Evolutionary conservation across 2,888 invertebrate genomes (phyloP), one percentile per base, ranked within the genome.

Genomic region (Oxytorus armatus): DNA sequence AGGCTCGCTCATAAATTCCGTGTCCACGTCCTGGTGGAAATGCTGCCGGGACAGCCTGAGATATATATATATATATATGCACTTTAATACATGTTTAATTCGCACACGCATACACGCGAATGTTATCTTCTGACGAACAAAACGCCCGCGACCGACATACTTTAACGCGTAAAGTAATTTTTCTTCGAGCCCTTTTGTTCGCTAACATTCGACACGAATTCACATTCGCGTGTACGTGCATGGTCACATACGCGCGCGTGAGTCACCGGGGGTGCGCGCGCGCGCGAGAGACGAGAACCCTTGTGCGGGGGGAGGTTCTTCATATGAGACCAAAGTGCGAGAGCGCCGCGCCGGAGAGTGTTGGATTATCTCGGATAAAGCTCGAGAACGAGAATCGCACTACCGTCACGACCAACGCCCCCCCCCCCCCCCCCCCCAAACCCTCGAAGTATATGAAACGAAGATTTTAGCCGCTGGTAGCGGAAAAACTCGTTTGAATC

Each of bases 1-100:
- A 74, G 75, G 81, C 78, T 29, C 42, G 69, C 87, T 87, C 89
- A 88, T 89, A 89, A 89, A 89, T 89, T 89, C 85, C 83, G 42
- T 57, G 69, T 70, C 65, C 79, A 65, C 49, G 51, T 69, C 57
- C 29, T 55, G 25, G n/a, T 33, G 44, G 51, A 65, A 66, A 66
- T 21, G 66, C 57, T 55, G 39, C 74, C 14, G 39, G 39, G 25
- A 68, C 69, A 29, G 42, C 39, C 18, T 33, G 44, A 68, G n/a
- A 44, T 44, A 44, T 44, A 44, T 5, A 3, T 16, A 2, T 2
- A 44, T 36, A 5, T 14, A 5, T 1, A 44, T 44, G 14, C 44
- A 44, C 14, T n/a, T n/a, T n/a, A n/a, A n/a, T n/a, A n/a, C n/a
- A n/a, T n/a, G n/a, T n/a, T n/a, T n/a, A n/a, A n/a, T n/a, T n/a